phyloP scores from a whole-genome alignment of 2,113 vertebrate genomes.

The Anhinga rufa region DNA sequence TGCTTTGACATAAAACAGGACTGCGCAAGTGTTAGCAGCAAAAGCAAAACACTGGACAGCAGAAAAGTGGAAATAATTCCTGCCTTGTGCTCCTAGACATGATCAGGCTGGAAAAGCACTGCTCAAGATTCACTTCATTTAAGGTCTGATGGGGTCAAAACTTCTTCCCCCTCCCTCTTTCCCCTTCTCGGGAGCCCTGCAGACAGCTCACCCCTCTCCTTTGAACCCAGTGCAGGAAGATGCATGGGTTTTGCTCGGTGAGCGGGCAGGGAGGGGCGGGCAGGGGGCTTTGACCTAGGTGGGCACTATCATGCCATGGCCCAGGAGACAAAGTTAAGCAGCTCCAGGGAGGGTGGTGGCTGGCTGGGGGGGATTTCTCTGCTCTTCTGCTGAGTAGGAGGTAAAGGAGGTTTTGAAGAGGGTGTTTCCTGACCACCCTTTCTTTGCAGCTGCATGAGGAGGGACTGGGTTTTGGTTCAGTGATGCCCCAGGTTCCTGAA shows the following conservation, averaged over 20 bases:
- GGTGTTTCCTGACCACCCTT: not conserved
- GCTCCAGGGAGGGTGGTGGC: not conserved
- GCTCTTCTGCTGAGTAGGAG: not conserved
- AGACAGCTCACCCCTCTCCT: not conserved
- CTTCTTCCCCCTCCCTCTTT: too few species aligned
- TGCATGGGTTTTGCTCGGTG: not conserved
- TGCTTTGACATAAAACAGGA: not conserved
- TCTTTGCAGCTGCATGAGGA: not conserved
- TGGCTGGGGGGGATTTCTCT: not conserved
- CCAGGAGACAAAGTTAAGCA: not conserved
- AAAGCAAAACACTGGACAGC: not conserved
- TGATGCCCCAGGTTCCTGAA: not conserved
- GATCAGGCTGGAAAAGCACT: not conserved
- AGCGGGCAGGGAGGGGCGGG: not conserved
- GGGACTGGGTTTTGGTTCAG: not conserved
- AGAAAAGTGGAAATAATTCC: not conserved
- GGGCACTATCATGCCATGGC: not conserved
- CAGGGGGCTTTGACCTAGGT: not conserved
- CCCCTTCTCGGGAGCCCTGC: not conserved
- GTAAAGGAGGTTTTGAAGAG: not conserved
- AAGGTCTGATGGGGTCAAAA: not conserved
- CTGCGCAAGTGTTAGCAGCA: not conserved
- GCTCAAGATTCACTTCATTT: not conserved
- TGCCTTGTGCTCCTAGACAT: not conserved
- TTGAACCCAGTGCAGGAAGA: rapidly evolving